Conservation (phyloP, 2,888 invertebrate species). For the Dione juno region DNA sequence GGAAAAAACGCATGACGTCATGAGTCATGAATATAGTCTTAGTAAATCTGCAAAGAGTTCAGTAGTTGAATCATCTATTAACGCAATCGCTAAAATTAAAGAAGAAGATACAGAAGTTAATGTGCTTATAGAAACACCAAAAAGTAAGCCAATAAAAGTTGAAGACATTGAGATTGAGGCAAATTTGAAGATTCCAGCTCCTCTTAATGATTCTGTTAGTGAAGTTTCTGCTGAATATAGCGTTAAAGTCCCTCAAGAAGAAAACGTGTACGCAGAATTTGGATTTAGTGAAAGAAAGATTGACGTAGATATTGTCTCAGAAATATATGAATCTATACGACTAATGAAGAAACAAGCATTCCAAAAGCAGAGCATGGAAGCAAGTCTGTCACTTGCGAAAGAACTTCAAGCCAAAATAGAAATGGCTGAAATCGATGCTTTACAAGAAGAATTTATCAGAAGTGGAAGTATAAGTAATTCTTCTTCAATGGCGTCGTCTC, state of each 20-base stretch:
- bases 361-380: slow-evolving; percentile 21
- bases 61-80: slow-evolving; percentile 29
- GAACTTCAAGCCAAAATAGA: slow-evolving; percentile 10
- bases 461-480: slow-evolving; percentile 31
- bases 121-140: slow-evolving; percentile 7
- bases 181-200: slow-evolving; percentile 30
- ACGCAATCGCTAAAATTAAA: slow-evolving; percentile 23
- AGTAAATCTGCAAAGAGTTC: slow-evolving; percentile 29
- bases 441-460: slow-evolving; percentile 30
- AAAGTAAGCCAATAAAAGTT: slow-evolving; percentile 14
- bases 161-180: slow-evolving; percentile 42
- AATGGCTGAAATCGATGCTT: slow-evolving; percentile 21
- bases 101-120: slow-evolving; percentile 22
- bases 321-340: slow-evolving; percentile 30
- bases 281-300: slow-evolving; percentile 33
- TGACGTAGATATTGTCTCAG: slow-evolving; percentile 42
- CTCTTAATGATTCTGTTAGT: slow-evolving; percentile 41
- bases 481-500: slow-evolving; percentile 41
- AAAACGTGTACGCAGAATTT: slow-evolving; percentile 42
- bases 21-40: slow-evolving; percentile 24
- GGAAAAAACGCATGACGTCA: slow-evolving; percentile 37
- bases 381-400: slow-evolving; percentile 18
- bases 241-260: slow-evolving; percentile 43
- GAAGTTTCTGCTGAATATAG: slow-evolving; percentile 37
- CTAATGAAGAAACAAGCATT: slow-evolving; percentile 25